Percentiles rank a stretch among this genome's conserved stretches.
Conservation (phyloP, 1,140 invertebrate genomes). For the Diploscapter pachys region DNA sequence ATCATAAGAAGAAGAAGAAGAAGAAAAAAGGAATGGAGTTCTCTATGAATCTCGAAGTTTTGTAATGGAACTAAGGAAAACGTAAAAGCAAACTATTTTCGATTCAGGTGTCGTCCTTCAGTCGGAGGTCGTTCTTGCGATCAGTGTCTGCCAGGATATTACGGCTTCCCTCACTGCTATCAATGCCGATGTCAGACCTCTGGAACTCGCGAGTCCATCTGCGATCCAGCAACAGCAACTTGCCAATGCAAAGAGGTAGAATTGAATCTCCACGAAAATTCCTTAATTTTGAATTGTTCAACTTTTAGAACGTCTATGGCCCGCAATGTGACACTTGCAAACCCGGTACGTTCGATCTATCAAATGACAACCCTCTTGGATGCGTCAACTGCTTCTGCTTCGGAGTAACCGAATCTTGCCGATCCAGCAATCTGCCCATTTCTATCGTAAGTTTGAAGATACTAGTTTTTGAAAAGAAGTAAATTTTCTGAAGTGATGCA, state of each 20-base stretch:
- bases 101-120: conserved; percentile 72
- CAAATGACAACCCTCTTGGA: conserved; percentile 65
- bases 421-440: conserved; percentile 51
- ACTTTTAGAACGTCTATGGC: conserved; percentile 69
- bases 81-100: no score
- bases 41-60: no score
- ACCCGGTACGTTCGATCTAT: conserved; percentile 85
- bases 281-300: no score
- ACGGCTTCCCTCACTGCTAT: conserved; percentile 80
- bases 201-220: conserved; percentile 84
- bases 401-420: conserved; percentile 81
- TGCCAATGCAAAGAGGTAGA: conserved; percentile 78
- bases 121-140: conserved; percentile 84
- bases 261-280: no score
- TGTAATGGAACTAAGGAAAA: no score
- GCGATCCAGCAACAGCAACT: conserved; percentile 77
- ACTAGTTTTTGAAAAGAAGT: no score
- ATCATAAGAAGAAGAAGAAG: no score
- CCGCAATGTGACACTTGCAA: conserved; percentile 79
- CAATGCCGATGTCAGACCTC: conserved; percentile 79
- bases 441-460: conserved; percentile 31
- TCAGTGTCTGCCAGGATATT: conserved; percentile 78
- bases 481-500: no score
- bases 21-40: no score
- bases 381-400: conserved; percentile 98